Percentiles rank a stretch among this genome's conserved stretches.
Conservation (phyloP, 2,113 vertebrate genomes). For the Lasiurus cinereus region DNA sequence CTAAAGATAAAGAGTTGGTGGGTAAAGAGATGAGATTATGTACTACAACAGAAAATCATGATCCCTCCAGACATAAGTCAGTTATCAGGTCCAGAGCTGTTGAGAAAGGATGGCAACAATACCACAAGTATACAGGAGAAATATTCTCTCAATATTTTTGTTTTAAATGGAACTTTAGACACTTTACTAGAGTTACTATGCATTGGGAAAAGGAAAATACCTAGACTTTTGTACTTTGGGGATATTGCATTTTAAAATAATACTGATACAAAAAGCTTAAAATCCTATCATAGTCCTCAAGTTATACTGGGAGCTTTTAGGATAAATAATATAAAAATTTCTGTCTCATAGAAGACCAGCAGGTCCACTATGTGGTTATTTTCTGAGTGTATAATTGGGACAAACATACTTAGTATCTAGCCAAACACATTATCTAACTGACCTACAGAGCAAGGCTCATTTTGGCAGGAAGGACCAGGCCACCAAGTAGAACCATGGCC, state of each 20-base stretch:
- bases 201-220: not conserved
- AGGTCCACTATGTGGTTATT: not conserved
- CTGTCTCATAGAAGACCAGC: not conserved
- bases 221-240: not conserved
- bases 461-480: not conserved
- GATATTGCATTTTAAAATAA: not conserved
- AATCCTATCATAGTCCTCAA: not conserved
- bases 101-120: not conserved
- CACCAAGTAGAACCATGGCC: not conserved
- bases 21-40: not conserved
- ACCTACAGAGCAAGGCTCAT: not conserved
- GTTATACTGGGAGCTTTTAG: not conserved
- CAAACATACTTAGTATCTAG: not conserved
- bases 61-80: not conserved
- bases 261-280: not conserved
- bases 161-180: not conserved
- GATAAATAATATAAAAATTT: not conserved
- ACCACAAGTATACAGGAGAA: not conserved
- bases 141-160: not conserved
- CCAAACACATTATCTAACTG: not conserved
- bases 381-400: not conserved
- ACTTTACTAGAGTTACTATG: not conserved
- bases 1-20: not conserved
- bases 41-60: not conserved
- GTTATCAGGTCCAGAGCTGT: not conserved